Conservation (phyloP, 2,888 invertebrate genomes). For the Conus canariensis region DNA sequence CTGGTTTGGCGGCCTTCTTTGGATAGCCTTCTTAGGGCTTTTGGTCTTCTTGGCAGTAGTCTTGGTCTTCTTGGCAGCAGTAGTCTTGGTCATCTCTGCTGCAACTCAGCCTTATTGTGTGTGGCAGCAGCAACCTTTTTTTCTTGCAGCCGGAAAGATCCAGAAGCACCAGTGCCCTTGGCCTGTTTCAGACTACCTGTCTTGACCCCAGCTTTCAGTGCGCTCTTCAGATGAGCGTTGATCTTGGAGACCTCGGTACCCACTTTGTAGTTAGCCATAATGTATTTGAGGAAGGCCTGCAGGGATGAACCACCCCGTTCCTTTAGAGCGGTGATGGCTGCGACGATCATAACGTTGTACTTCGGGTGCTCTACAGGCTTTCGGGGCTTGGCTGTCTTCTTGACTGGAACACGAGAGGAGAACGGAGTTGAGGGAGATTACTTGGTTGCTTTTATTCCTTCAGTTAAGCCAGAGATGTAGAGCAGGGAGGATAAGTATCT, state of each 20-base stretch:
- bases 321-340: slow-evolving; percentile 71
- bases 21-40: too few species aligned
- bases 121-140: slow-evolving; percentile 41
- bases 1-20: too few species aligned
- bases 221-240: slow-evolving; percentile 65
- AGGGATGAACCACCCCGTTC: slow-evolving; percentile 75
- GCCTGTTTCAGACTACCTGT: slow-evolving; percentile 67
- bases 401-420: too few species aligned
- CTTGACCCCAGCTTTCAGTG: slow-evolving; percentile 70
- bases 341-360: slow-evolving; percentile 74
- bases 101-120: too few species aligned
- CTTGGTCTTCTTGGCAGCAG: background rate
- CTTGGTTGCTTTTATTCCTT: too few species aligned
- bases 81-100: background rate
- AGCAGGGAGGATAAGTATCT: too few species aligned
- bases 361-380: slow-evolving; percentile 48
- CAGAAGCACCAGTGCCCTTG: slow-evolving; percentile 55
- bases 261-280: slow-evolving; percentile 68
- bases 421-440: too few species aligned
- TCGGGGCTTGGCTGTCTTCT: too few species aligned
- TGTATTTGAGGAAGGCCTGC: slow-evolving; percentile 77
- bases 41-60: slow-evolving; percentile 38
- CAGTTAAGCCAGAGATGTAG: too few species aligned
- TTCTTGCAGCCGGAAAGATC: slow-evolving; percentile 51
- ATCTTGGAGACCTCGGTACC: slow-evolving; percentile 57